Evolutionary conservation across 2,888 invertebrate genomes (phyloP), one percentile per base, ranked within the genome.

Genomic region (Cephus sareptanus): DNA sequence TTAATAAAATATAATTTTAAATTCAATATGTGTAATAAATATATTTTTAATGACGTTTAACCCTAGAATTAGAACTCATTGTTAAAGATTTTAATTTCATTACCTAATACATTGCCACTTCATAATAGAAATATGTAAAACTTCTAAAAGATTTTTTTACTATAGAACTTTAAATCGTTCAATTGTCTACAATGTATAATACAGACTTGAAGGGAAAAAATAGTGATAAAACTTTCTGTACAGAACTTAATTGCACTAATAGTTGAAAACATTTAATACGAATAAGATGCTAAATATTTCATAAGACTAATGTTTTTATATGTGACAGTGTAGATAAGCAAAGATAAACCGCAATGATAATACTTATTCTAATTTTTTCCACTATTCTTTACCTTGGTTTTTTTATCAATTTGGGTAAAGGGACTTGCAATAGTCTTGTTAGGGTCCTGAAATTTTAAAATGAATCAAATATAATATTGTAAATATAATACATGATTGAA

Each of bases 401-500:
- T 33, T 71, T 71, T 71, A 34, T 71, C 33, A 71, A 71, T 71
- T 71, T 71, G 71, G 71, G 13, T 71, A 34, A 71, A 71, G 9
- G 71, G 71, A 71, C 71, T 34, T 30, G 70, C 3, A 33, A 6
- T 13, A 12, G n/a, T 71, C 15, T 4, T 71, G 13, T 71, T 31
- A 71, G 15, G 15, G 6, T 56, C 2, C 56, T 31, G 15, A 71
- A 34, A 71, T 6, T 33, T 71, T 12, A 71, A 71, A 71, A 71
- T 1, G 11, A 71, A 33, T 71, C 1, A 71, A 15, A 71, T 31
- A 13, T 30, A 31, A 70, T 12, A 30, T 31, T 30, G 6, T 40
- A 35, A 35, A 35, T 40, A 15, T 40, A 40, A 40, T 40, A 40
- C 40, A 40, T 40, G 15, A 15, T 40, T 40, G 15, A 40, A 15